Evolutionary conservation across 2,888 invertebrate genomes (phyloP).

Genomic region (Callyntrura sp.): DNA sequence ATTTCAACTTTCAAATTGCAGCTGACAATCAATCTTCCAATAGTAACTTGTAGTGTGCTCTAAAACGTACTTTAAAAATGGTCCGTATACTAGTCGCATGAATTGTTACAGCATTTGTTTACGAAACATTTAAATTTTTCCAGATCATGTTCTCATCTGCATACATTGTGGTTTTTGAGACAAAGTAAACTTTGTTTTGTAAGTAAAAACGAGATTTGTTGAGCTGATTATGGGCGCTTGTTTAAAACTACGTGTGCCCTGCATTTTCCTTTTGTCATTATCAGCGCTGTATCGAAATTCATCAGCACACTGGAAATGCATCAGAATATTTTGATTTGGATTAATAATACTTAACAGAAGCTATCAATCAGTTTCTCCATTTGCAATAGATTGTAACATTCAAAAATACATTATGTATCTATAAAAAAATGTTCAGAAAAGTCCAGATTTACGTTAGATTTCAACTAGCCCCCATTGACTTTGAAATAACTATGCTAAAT

Average conservation of each 20-base stretch:
- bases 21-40: constrained; percentile 50
- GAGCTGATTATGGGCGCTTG: neutral
- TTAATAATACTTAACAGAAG: neutral
- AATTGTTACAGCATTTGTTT: too few species aligned
- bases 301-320: too few species aligned
- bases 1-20: constrained; percentile 7
- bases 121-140: neutral
- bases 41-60: too few species aligned
- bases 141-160: neutral
- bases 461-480: too few species aligned
- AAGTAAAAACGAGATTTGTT: neutral
- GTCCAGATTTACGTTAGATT: neutral
- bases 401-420: constrained; percentile 6
- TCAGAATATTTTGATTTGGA: too few species aligned
- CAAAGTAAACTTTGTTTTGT: neutral
- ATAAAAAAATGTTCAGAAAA: neutral
- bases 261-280: constrained; percentile 28
- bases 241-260: neutral
- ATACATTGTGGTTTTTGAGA: neutral
- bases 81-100: neutral
- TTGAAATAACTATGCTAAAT: too few species aligned
- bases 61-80: too few species aligned
- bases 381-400: neutral
- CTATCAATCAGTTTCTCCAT: constrained; percentile 25
- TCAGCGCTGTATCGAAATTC: neutral